Base-by-base conservation (phyloP, 2,113 vertebrate genomes). In the Gopherus flavomarginatus region DNA sequence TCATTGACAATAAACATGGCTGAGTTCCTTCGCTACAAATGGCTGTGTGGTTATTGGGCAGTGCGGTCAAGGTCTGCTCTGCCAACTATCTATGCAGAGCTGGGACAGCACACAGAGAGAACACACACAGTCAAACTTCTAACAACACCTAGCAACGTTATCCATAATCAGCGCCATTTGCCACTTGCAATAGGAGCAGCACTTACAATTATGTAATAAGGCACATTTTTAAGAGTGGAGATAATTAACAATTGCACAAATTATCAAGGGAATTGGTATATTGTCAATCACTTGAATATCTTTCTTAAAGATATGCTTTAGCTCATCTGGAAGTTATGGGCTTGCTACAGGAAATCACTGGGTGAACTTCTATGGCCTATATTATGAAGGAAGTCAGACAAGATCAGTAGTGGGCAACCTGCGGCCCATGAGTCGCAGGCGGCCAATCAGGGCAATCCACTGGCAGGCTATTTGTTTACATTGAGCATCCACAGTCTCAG, bases 131-230 rank as follows among this genome's bases (percentile, higher is more conserved):
- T 54, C 53, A 54, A 22, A 54, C 53, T 22, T 54, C 53, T 54
- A 54, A 54, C 19, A 54, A 54, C 53, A 54, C 8, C 5, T 54
- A 22, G 17, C 53, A 54, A 54, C 4, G 3, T 86, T 79, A 82
- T 21, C 2, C 13, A 52, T 79, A 86, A 88, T 81, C 78, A 17
- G 47, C 53, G 12, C 6, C 5, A 56, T 31, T 12, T 88, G 38
- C 3, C 44, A 56, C 72, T 88, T 81, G 38, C 2, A 72, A 2
- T 62, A 27, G 3, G 0, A 87, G 2, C 1, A 2, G 8, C 72
- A 22, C 3, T 86, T 62, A 81, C 78, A 90, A 47, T 59, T 84
- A 2, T 3, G 22, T 54, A 50, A 38, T 82, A 59, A 19, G 21
- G 29, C 4, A 91, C n/a, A 62, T 59, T 83, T 83, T 56, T 31